Evolutionary conservation across 2,888 invertebrate species (phyloP).

Genomic region (Vesta saturnalis): DNA sequence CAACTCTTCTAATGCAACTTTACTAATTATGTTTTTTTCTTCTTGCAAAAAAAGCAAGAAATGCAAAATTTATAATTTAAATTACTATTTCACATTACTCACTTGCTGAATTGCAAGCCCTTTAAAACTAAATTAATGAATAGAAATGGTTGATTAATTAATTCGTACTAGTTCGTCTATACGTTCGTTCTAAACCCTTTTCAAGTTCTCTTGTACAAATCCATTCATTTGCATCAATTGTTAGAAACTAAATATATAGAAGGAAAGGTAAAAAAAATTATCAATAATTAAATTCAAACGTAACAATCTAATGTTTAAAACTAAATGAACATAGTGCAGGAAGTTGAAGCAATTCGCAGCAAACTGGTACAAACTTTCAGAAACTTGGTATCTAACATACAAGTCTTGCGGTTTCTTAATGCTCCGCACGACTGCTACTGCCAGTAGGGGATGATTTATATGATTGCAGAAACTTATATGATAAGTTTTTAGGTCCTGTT

Average conservation of each 20-base stretch:
- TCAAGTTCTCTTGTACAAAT: constrained; percentile 51
- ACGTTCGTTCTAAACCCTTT: constrained; percentile 53
- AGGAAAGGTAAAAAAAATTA: constrained; percentile 9
- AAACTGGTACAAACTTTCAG: constrained; percentile 56
- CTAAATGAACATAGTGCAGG: constrained; percentile 48
- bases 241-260: neutral
- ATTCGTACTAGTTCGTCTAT: constrained; percentile 65
- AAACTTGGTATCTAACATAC: constrained; percentile 57
- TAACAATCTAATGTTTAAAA: constrained; percentile 37
- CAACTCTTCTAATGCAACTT: too few relatives aligned
- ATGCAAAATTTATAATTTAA: neutral
- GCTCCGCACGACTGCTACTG: constrained; percentile 53
- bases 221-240: constrained; percentile 53
- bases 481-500: constrained; percentile 5
- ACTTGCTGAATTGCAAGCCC: constrained; percentile 57
- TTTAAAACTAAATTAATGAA: constrained; percentile 63
- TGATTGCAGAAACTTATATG: constrained; percentile 37
- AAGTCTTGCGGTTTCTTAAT: constrained; percentile 60
- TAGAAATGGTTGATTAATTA: constrained; percentile 73
- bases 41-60: too few relatives aligned
- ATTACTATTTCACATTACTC: neutral
- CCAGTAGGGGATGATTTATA: constrained; percentile 52
- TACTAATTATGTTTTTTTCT: too few relatives aligned
- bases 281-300: constrained; percentile 24
- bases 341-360: constrained; percentile 49